Percentiles rank a stretch among this genome's conserved stretches.
These are phyloP conservation scores for Mesembrinibis cayennensis DNA, from an alignment of 2,113 vertebrate genomes.

Conservation along the genomic window DNA sequence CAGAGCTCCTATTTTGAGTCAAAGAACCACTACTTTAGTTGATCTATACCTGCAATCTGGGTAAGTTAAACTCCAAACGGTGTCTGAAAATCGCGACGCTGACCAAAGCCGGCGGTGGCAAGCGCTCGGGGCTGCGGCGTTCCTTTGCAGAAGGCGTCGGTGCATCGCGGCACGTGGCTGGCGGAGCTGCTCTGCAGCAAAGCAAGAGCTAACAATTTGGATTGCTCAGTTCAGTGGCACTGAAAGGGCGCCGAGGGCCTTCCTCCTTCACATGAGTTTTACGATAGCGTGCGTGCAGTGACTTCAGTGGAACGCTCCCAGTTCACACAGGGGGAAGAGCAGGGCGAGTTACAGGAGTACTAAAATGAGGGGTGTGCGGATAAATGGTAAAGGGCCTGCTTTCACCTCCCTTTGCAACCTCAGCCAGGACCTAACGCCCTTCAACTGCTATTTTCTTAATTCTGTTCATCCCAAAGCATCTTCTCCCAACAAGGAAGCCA, in stretches of 20 bases:
- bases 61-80: neutral
- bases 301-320: neutral
- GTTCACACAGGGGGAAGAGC: neutral
- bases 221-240: neutral
- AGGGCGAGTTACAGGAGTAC: neutral
- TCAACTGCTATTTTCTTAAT: neutral
- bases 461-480: neutral
- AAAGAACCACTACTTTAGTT: neutral
- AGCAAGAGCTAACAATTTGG: neutral
- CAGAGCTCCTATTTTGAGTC: neutral
- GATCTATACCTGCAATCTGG: neutral
- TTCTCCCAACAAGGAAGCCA: neutral
- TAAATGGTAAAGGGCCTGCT: neutral
- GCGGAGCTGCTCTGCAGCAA: neutral
- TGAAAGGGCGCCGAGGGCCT: neutral
- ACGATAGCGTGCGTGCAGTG: rapidly evolving
- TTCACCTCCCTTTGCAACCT: neutral
- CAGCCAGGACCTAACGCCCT: neutral
- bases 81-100: neutral
- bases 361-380: neutral
- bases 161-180: neutral
- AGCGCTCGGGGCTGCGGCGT: neutral
- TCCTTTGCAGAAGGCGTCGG: neutral
- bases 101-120: neutral
- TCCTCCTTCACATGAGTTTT: neutral